A percentile compares a stretch with the other conserved stretches of the same genome.
phyloP scores from a whole-genome alignment of 2,797 vertebrate genomes.

The Esox lucius region DNA sequence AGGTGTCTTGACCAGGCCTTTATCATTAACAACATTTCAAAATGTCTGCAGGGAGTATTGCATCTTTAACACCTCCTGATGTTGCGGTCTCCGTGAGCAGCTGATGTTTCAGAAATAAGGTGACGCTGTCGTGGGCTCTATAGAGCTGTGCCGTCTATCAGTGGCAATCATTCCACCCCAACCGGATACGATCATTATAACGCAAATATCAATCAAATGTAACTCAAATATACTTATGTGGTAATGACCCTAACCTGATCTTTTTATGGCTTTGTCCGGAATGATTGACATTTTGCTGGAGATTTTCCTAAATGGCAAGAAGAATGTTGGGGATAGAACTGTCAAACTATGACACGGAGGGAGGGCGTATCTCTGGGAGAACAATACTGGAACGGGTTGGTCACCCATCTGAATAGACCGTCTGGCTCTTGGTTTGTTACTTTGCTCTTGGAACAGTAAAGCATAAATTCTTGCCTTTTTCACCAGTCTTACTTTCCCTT shows the following conservation, averaged over 20 bases:
- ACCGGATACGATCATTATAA: not conserved
- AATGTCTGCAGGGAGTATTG: slow-evolving; percentile 1
- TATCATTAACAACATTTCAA: slow-evolving; percentile 41
- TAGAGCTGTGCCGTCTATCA: not conserved
- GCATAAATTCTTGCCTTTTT: not conserved
- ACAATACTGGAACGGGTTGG: not conserved
- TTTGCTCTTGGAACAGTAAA: not conserved
- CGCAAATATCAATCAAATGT: not conserved
- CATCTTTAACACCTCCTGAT: not conserved
- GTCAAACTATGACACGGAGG: not conserved
- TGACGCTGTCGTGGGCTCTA: not conserved
- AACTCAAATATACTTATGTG: not conserved
- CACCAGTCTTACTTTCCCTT: not conserved
- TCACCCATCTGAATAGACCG: not conserved
- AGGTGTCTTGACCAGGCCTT: slow-evolving; percentile 44
- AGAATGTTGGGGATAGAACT: not conserved
- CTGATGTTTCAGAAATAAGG: not conserved
- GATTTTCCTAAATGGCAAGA: not conserved
- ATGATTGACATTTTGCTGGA: not conserved
- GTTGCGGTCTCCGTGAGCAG: not conserved
- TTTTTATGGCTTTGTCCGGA: not conserved
- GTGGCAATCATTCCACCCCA: not conserved
- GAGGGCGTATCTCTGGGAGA: not conserved
- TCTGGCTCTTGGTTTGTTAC: not conserved
- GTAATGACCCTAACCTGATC: not conserved